These are phyloP conservation scores for Pseudochirops cupreus DNA, from an alignment of 2,797 vertebrate species.

Conservation along the genomic window DNA sequence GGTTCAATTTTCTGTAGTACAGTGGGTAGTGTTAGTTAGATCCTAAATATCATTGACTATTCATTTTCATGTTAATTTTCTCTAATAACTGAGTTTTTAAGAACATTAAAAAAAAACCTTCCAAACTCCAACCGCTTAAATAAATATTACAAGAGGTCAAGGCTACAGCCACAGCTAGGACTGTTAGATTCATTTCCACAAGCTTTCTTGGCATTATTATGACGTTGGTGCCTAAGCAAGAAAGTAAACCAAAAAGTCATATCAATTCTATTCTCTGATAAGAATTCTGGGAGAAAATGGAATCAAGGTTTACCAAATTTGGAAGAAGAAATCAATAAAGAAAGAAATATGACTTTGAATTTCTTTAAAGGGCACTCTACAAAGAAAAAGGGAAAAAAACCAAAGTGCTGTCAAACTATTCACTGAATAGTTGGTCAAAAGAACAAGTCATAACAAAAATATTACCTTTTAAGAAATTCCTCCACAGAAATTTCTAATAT, in stretches of 20 bases:
- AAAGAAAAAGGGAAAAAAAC: neutral
- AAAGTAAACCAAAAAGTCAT: neutral
- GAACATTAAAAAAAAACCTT: conserved; percentile 16
- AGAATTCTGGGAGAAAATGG: conserved; percentile 7
- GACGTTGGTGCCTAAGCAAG: neutral
- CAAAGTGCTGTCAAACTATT: conserved; percentile 47
- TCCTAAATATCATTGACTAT: conserved; percentile 67
- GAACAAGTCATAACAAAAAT: neutral
- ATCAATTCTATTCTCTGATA: conserved; percentile 49
- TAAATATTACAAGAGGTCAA: neutral
- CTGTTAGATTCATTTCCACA: conserved; percentile 18
- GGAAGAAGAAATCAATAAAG: conserved; percentile 41
- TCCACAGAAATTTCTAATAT: neutral
- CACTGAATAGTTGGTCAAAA: conserved; percentile 35
- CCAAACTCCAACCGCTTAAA: neutral
- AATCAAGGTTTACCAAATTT: conserved; percentile 11
- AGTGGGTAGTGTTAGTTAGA: conserved; percentile 59
- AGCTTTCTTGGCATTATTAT: conserved; percentile 24
- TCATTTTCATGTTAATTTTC: conserved; percentile 66
- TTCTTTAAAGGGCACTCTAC: conserved; percentile 28
- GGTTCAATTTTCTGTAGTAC: conserved; percentile 29
- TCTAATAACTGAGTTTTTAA: conserved; percentile 60
- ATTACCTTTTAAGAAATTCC: neutral
- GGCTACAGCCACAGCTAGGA: neutral
- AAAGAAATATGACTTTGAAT: neutral